These are phyloP conservation scores for Cebus imitator DNA, from an alignment of 2,113 vertebrate genomes.

Conservation along the genomic window DNA sequence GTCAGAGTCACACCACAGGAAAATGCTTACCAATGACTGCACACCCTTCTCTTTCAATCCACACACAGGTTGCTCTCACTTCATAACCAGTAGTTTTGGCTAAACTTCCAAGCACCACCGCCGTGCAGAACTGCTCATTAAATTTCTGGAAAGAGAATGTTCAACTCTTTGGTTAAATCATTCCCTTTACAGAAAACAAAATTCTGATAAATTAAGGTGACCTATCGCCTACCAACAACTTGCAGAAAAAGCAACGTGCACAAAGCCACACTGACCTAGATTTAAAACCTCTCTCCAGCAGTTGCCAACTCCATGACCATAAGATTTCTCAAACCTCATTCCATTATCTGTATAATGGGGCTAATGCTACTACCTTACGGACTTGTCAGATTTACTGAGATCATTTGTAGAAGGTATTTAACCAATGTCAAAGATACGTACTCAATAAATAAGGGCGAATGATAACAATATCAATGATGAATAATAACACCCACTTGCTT, in stretches of 20 bases:
- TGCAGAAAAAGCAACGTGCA: neutral
- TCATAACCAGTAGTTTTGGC: neutral
- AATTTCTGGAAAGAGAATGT: neutral
- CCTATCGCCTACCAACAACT: neutral
- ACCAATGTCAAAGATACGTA: neutral
- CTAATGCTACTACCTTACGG: neutral
- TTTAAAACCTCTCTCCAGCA: neutral
- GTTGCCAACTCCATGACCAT: neutral
- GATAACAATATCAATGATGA: neutral
- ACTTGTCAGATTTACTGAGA: neutral
- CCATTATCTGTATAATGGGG: neutral
- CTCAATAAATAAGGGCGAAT: neutral
- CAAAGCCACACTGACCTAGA: neutral
- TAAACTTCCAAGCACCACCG: conserved; percentile 13
- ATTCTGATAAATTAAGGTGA: neutral
- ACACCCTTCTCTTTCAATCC: neutral
- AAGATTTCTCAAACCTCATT: neutral
- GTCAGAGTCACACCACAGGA: conserved; percentile 60
- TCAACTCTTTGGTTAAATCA: neutral
- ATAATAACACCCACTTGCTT: neutral
- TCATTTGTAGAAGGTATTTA: neutral
- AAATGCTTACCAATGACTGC: conserved; percentile 25
- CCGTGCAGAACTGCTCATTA: neutral
- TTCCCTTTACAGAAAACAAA: conserved; percentile 1
- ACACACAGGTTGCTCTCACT: neutral